phyloP scores from a whole-genome alignment of 2,888 invertebrate species.

The Polyommatus icarus region DNA sequence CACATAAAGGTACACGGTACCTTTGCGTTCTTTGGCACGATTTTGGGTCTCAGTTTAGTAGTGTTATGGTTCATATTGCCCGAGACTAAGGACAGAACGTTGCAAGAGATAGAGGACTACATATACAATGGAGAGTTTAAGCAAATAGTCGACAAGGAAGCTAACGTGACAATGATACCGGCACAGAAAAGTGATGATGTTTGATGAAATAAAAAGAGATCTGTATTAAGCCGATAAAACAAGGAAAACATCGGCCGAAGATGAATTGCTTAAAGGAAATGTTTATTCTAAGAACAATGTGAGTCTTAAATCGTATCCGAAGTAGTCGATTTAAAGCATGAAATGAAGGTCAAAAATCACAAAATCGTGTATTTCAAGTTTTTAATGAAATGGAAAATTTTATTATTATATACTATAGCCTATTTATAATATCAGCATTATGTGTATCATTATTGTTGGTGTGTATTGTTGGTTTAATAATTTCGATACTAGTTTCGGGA shows the following conservation, averaged over 20 bases:
- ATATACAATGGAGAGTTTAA: conserved; percentile 50
- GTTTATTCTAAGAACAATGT: background rate
- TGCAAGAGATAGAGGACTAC: conserved; percentile 51
- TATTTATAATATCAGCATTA: background rate
- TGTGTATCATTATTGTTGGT: too few relatives aligned
- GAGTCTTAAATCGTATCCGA: background rate
- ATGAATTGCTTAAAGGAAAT: background rate
- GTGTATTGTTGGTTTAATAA: too few relatives aligned
- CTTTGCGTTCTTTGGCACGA: conserved; percentile 54
- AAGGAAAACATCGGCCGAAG: background rate
- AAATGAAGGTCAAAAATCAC: background rate
- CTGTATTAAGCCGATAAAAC: background rate
- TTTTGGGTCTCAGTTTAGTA: conserved; percentile 43
- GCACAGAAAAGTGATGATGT: background rate
- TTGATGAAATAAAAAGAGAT: background rate
- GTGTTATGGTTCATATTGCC: conserved; percentile 47
- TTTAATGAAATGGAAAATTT: background rate
- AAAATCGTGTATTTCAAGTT: background rate
- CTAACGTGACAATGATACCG: conserved; percentile 44
- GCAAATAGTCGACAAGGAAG: conserved; percentile 45
- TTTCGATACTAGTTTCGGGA: too few relatives aligned
- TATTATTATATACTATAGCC: background rate
- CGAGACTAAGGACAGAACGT: conserved; percentile 50
- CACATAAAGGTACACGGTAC: conserved; percentile 56
- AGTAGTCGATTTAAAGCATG: background rate